A percentile compares a stretch with the other conserved stretches of the same genome.
Evolutionary conservation across 2,888 invertebrate genomes (phyloP).

Genomic region (Pristionchus japonicus): DNA sequence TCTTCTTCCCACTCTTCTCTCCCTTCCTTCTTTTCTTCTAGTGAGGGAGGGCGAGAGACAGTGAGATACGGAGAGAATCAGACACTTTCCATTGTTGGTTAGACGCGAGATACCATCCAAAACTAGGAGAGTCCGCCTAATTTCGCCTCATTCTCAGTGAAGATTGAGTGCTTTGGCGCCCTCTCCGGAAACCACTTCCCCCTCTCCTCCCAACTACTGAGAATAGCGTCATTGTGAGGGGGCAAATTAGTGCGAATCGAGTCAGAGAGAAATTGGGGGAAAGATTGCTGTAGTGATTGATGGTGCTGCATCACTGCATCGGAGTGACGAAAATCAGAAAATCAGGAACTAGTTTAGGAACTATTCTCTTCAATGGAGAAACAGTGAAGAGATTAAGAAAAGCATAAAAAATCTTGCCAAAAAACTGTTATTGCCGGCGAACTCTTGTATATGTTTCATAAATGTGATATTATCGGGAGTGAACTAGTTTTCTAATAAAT

Average conservation of each 20-base stretch:
- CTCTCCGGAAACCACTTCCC: not conserved
- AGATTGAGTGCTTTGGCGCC: not conserved
- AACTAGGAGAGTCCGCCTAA: not conserved
- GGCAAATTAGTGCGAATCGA: not conserved
- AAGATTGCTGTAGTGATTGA: not conserved
- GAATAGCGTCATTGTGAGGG: conserved; percentile 31
- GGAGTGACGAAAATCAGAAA: not conserved
- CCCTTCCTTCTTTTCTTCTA: not conserved
- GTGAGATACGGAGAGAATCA: not conserved
- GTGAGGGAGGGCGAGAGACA: not conserved
- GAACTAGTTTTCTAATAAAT: too few relatives aligned
- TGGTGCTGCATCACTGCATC: not conserved
- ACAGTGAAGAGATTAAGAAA: too few relatives aligned
- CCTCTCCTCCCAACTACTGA: not conserved
- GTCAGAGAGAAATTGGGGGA: not conserved
- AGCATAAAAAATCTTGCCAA: too few relatives aligned
- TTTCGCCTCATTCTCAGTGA: not conserved
- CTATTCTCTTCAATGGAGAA: not conserved
- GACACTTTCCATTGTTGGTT: too few relatives aligned
- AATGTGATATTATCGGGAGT: too few relatives aligned
- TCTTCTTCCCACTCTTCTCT: not conserved
- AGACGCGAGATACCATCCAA: not conserved
- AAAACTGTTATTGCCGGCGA: too few relatives aligned
- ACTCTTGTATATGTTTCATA: too few relatives aligned
- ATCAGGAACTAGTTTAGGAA: not conserved